These are phyloP conservation scores for Chydorus sphaericus DNA, from an alignment of 2,888 invertebrate species.

Conservation along the genomic window DNA sequence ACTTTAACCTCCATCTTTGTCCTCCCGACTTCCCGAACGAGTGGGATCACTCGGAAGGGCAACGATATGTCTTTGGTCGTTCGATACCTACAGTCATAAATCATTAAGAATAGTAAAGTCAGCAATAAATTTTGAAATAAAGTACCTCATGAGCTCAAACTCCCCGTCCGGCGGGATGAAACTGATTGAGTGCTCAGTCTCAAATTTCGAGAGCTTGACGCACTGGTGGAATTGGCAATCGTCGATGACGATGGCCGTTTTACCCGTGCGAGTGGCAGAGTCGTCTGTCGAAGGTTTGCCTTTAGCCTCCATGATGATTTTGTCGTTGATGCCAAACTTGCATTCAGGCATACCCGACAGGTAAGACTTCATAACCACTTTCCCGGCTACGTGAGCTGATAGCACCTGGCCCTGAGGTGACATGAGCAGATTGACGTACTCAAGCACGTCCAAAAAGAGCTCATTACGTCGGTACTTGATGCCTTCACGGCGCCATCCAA, in stretches of 20 bases:
- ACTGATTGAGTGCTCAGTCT: constrained; percentile 98
- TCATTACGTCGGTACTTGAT: constrained; percentile 98
- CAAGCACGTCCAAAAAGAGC: constrained; percentile 93
- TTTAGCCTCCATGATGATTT: constrained; percentile 94
- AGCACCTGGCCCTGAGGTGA: constrained; percentile 99
- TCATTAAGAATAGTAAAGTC: background rate
- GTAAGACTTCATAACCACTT: constrained; percentile 99
- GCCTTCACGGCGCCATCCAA: constrained; percentile 97
- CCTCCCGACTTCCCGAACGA: constrained; percentile 93
- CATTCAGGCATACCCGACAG: constrained; percentile 99
- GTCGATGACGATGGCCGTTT: constrained; percentile 98
- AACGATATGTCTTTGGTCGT: constrained; percentile 99
- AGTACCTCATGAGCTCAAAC: constrained; percentile 93
- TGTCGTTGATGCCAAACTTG: constrained; percentile 98
- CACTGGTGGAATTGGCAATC: constrained; percentile 99
- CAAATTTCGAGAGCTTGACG: constrained; percentile 98
- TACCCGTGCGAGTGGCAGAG: constrained; percentile 77
- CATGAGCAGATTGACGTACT: constrained; percentile 98
- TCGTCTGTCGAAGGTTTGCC: constrained; percentile 53
- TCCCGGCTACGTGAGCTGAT: constrained; percentile 97
- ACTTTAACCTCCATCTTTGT: constrained; percentile 99
- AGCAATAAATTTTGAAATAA: constrained; percentile 3
- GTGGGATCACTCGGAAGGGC: constrained; percentile 96
- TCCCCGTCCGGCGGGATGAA: constrained; percentile 99
- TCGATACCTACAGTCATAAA: constrained; percentile 54